Base-by-base conservation (phyloP, 2,113 vertebrate genomes). In the Coracopsis vasa region DNA sequence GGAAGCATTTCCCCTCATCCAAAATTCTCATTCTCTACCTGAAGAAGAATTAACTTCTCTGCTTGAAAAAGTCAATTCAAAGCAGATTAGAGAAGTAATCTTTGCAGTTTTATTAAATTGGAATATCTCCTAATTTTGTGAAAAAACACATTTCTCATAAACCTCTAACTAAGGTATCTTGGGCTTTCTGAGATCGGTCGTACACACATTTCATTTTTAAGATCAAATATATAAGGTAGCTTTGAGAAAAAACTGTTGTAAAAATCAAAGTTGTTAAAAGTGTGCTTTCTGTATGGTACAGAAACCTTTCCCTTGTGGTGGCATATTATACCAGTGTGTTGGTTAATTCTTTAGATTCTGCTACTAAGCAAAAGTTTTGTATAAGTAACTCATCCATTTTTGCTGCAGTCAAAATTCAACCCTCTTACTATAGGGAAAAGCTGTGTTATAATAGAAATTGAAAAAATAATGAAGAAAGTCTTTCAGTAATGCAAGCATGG, bases 271-370 rank as follows among this genome's bases (percentile, higher is more conserved):
- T 56, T 80, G 16, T 65, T 69, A 41, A 24, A 86, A 56, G 7
- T 61, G 9, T 37, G 21, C 60, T 66, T 31, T 39, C 29, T 69
- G 14, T 42, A 23, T 35, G 33, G 15, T 27, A 33, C 33, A n/a
- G 18, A 44, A 58, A 7, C 5, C 1, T 28, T 50, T 31, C n/a
- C 31, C 13, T 23, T 48, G 6, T 0, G 1, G 48, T 2, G 3
- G 9, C 33, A 45, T 53, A 24, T 45, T 44, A 56, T 18, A 56
- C 15, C 15, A 69, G 21, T 28, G 41, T 15, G 7, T 42, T 78
- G 31, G 41, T 54, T 67, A 77, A 72, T 67, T 53, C 41, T 66
- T 82, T n/a, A 48, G 21, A 39, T 31, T 51, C 31, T 72, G 12
- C 19, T 61, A 23, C 16, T 58, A 45, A 35, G 18, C 45, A 64